Conservation (phyloP, 2,888 invertebrate genomes). For the Dolomedes plantarius region DNA sequence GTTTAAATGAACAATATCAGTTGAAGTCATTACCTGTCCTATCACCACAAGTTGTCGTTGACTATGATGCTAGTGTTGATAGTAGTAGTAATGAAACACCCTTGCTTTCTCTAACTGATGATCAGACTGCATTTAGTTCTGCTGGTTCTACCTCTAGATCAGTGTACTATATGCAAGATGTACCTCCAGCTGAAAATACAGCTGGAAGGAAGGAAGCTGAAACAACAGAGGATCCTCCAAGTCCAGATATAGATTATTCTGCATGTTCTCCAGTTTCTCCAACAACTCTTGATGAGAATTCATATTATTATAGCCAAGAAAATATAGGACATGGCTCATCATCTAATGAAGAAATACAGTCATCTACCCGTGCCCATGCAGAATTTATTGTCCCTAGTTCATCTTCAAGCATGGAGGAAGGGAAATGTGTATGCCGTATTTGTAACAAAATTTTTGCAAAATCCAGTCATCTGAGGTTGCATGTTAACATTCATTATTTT, state of each 20-base stretch:
- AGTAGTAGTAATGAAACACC: constrained; percentile 29
- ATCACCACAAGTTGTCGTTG: constrained; percentile 53
- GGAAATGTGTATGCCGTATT: constrained; percentile 84
- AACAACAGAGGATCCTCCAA: constrained; percentile 51
- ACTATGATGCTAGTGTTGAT: constrained; percentile 50
- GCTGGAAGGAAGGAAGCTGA: constrained; percentile 48
- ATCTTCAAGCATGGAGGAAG: constrained; percentile 74
- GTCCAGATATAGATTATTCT: constrained; percentile 65
- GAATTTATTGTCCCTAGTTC: constrained; percentile 64
- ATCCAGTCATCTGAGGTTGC: constrained; percentile 90
- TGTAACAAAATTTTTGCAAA: constrained; percentile 95
- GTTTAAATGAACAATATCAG: constrained; percentile 46
- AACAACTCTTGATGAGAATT: constrained; percentile 52
- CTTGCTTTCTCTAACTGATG: constrained; percentile 39
- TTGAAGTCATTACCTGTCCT: constrained; percentile 50
- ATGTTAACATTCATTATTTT: constrained; percentile 96
- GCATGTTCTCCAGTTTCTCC: constrained; percentile 61
- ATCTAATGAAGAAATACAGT: constrained; percentile 33
- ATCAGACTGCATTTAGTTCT: constrained; percentile 18
- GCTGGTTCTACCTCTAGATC: constrained; percentile 7
- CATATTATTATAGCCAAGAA: constrained; percentile 58
- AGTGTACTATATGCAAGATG: constrained; percentile 48
- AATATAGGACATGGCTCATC: constrained; percentile 28
- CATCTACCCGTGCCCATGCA: constrained; percentile 42
- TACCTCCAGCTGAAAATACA: constrained; percentile 2